Base-by-base conservation (phyloP, 2,113 vertebrate species). In the Zosterops pallidus region DNA sequence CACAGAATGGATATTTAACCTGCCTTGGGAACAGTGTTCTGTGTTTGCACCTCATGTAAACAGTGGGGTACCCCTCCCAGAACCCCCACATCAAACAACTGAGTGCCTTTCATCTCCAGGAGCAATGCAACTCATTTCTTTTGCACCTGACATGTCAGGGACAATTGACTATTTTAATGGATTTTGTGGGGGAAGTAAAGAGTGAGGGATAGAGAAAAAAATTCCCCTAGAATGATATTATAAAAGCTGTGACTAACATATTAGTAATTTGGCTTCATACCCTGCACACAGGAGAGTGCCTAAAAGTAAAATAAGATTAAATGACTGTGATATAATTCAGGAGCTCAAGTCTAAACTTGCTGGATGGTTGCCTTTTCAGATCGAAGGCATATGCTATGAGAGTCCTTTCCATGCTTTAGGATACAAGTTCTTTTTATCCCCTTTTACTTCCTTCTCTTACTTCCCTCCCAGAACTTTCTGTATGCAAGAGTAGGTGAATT, bases 71-170 rank as follows among this genome's bases (percentile, higher is more conserved):
- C 7, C 69, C 74, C 49, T 83, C 33, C 26, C 59, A 65, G 33
- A 91, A 46, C 22, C 42, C 74, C 41, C 21, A 86, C 83, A 93
- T 95, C 62, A 87, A 96, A 97, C 49, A 79, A 76, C 21, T 25
- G 46, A 49, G 19, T 1, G 16, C 62, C 94, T 97, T 97, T 97
- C 72, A 95, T 96, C 94, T 96, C 59, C 57, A 35, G 16, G 31
- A 93, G 78, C 75, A 95, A 88, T 47, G 39, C 72, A 80, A 23
- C 62, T 75, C 68, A 64, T 90, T 96, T 95, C 76, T 86, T 91
- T 95, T 89, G 82, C 95, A 96, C 91, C 88, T 94, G 92, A 97
- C 93, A 97, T 90, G 82, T 83, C 88, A 86, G 29, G 44, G 59
- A 92, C 46, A 75, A 83, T 72, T 82, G 81, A 64, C 70, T 68